Evolutionary conservation across 2,797 vertebrate genomes (phyloP).

Genomic region (Catostomus latipinnis): DNA sequence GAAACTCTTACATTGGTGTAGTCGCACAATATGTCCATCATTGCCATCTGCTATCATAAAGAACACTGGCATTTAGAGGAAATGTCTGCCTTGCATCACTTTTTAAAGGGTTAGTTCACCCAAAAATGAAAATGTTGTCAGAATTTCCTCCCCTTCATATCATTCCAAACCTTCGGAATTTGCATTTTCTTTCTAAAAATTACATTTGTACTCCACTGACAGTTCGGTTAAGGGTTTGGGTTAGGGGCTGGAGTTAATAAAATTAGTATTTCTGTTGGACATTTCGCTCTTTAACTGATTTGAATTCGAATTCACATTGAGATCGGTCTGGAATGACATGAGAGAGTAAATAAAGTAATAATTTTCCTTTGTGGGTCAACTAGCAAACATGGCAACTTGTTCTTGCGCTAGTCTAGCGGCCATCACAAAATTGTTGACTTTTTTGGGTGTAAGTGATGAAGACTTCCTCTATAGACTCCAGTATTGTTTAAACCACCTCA

Average conservation of each 20-base stretch:
- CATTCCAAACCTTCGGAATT: no score
- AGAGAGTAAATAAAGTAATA: no score
- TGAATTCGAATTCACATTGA: no score
- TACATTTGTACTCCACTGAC: no score
- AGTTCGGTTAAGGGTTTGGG: not conserved
- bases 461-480: not conserved
- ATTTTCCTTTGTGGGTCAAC: no score
- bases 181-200: no score
- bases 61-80: conserved; percentile 17
- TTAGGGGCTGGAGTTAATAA: no score
- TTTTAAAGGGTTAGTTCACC: not conserved
- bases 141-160: no score
- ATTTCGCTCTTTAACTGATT: no score
- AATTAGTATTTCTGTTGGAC: no score
- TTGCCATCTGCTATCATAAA: conserved; percentile 31
- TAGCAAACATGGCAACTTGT: not conserved
- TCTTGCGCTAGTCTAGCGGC: not conserved
- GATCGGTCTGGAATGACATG: no score
- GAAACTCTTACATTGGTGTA: conserved; percentile 51
- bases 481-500: conserved; percentile 13
- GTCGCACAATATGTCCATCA: conserved; percentile 54
- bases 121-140: no score
- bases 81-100: not conserved
- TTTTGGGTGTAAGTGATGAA: not conserved
- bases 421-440: not conserved